Conservation (phyloP, 2,113 vertebrate species). For the Poeciliopsis turrubarensis region DNA sequence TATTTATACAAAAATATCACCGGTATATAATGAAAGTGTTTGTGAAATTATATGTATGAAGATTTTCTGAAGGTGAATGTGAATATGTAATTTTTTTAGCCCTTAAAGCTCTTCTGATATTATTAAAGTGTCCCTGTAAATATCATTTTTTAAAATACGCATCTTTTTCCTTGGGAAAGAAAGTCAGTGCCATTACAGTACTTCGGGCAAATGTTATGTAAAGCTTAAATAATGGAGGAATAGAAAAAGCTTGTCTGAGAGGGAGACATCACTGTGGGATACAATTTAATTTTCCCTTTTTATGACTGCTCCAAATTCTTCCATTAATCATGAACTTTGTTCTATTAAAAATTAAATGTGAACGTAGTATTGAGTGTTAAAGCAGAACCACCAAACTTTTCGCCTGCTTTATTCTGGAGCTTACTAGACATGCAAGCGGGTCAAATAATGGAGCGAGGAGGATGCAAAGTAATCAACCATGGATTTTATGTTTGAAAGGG, state of each 20-base stretch:
- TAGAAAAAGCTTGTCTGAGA: conserved; percentile 41
- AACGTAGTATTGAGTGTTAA: conserved; percentile 42
- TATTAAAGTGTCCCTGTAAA: not conserved
- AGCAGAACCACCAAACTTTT: conserved; percentile 45
- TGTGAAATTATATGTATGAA: too few species aligned
- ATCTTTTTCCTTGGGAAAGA: not conserved
- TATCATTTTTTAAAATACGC: not conserved
- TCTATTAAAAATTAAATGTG: conserved; percentile 65
- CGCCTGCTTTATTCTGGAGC: conserved; percentile 51
- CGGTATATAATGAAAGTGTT: too few species aligned
- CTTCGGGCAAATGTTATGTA: conserved; percentile 47
- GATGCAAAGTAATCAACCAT: conserved; percentile 66
- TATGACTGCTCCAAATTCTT: conserved; percentile 50
- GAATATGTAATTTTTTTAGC: too few species aligned
- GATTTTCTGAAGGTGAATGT: too few species aligned
- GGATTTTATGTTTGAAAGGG: conserved; percentile 68
- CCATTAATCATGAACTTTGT: conserved; percentile 63
- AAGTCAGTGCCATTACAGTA: not conserved
- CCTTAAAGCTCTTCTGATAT: not conserved
- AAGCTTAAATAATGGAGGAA: conserved; percentile 64
- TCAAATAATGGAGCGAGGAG: conserved; percentile 64
- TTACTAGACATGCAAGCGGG: conserved; percentile 54
- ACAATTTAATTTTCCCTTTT: conserved; percentile 58
- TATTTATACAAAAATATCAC: too few species aligned
- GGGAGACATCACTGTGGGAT: conserved; percentile 46